Percentiles rank a stretch among this genome's conserved stretches.
Evolutionary conservation across 2,888 invertebrate species (phyloP).

Genomic region (Agriopis marginaria): DNA sequence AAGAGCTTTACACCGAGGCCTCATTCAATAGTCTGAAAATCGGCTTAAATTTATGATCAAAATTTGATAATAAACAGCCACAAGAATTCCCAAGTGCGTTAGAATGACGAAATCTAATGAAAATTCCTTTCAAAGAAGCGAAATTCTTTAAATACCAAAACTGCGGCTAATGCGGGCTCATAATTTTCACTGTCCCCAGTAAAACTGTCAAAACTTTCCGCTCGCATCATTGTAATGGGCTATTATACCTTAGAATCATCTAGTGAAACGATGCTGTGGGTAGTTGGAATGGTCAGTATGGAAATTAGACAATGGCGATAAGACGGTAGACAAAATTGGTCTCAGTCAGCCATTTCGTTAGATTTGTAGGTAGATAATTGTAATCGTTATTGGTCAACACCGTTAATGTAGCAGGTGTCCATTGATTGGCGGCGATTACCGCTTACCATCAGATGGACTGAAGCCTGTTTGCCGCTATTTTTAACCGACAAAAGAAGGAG

Average conservation of each 20-base stretch:
- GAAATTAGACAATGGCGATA: conserved; percentile 3
- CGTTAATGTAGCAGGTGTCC: too few species aligned
- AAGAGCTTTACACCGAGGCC: too few species aligned
- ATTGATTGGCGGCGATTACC: too few species aligned
- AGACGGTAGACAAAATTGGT: not conserved
- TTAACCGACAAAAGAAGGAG: too few species aligned
- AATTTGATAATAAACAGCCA: too few species aligned
- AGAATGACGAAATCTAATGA: conserved; percentile 21
- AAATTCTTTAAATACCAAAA: conserved; percentile 29
- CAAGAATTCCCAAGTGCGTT: not conserved
- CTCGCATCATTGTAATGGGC: conserved; percentile 42
- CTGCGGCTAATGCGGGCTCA: conserved; percentile 37
- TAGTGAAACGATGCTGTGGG: conserved; percentile 17
- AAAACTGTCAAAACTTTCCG: conserved; percentile 46
- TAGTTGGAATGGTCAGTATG: conserved; percentile 20
- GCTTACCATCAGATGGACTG: too few species aligned
- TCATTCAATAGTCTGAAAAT: too few species aligned
- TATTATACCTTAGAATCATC: conserved; percentile 38
- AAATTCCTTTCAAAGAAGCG: conserved; percentile 5
- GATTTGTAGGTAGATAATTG: too few species aligned
- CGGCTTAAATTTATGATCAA: too few species aligned
- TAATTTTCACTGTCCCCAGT: conserved; percentile 36
- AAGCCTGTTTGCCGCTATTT: too few species aligned
- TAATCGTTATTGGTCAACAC: too few species aligned
- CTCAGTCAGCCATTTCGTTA: too few species aligned